Conservation (phyloP, 1,140 invertebrate genomes). For the Akabosia matsudoensis region DNA sequence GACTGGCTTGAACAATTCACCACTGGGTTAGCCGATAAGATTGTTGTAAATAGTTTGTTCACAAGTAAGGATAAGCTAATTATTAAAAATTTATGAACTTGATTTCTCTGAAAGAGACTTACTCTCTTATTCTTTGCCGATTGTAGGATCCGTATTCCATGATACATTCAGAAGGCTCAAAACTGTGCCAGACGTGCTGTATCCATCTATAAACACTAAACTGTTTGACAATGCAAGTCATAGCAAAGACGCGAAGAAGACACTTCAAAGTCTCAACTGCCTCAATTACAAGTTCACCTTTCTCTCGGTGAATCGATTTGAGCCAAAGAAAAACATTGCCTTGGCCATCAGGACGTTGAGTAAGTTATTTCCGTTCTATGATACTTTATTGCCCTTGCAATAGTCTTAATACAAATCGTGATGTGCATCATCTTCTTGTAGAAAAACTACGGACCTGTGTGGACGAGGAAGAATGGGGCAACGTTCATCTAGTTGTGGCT, state of each 20-base stretch:
- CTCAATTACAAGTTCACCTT: constrained; percentile 64
- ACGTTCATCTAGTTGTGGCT: constrained; percentile 83
- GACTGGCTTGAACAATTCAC: constrained; percentile 90
- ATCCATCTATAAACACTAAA: constrained; percentile 86
- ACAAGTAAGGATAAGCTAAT: constrained; percentile 65
- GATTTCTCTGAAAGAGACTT: no score
- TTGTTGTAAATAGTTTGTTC: constrained; percentile 94
- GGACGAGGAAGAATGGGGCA: constrained; percentile 58
- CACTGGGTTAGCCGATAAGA: constrained; percentile 76
- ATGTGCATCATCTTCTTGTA: constrained; percentile 5
- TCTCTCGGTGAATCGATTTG: constrained; percentile 95
- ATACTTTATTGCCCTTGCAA: background rate
- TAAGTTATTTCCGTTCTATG: constrained; percentile 52
- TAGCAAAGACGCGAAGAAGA: constrained; percentile 48
- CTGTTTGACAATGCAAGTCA: constrained; percentile 64
- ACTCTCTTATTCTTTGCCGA: background rate
- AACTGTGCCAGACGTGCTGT: constrained; percentile 74
- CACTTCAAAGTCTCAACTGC: constrained; percentile 12
- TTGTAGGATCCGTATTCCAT: constrained; percentile 69
- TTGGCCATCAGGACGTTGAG: constrained; percentile 78
- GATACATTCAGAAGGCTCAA: constrained; percentile 74
- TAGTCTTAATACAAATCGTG: background rate
- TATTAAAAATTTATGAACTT: no score
- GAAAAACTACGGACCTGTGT: constrained; percentile 49
- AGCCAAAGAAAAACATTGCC: constrained; percentile 90